Conservation (phyloP, 2,888 invertebrate species). For the Drosophila niveifrons region DNA sequence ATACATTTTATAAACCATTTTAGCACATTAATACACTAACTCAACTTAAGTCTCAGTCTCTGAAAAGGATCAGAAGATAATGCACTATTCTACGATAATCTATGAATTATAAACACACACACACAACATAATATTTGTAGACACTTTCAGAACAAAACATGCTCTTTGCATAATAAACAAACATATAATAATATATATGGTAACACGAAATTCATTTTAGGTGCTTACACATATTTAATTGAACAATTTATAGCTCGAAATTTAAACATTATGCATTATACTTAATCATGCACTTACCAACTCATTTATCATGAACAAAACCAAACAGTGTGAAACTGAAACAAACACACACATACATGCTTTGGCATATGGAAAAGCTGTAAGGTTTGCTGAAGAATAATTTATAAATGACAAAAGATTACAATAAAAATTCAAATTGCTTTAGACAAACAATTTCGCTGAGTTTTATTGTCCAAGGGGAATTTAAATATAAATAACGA, state of each 20-base stretch:
- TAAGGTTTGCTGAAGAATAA: slow-evolving; percentile 55
- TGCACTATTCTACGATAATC: slow-evolving; percentile 45
- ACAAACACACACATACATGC: slow-evolving; percentile 46
- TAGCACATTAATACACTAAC: slow-evolving; percentile 53
- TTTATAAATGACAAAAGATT: slow-evolving; percentile 68
- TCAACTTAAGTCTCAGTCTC: slow-evolving; percentile 27
- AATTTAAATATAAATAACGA: slow-evolving; percentile 15
- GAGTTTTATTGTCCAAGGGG: slow-evolving; percentile 8
- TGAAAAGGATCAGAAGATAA: slow-evolving; percentile 18
- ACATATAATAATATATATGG: slow-evolving; percentile 31
- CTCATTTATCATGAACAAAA: slow-evolving; percentile 58
- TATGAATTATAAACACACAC: slow-evolving; percentile 33
- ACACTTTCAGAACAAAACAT: slow-evolving; percentile 39
- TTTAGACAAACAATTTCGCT: slow-evolving; percentile 61
- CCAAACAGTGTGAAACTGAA: slow-evolving; percentile 18
- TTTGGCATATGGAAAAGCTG: slow-evolving; percentile 45
- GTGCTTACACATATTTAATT: slow-evolving; percentile 57
- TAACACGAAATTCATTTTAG: slow-evolving; percentile 53
- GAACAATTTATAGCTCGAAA: slow-evolving; percentile 57
- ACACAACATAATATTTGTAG: slow-evolving; percentile 46
- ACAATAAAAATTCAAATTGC: slow-evolving; percentile 72
- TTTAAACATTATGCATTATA: slow-evolving; percentile 60
- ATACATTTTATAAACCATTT: slow-evolving; percentile 37
- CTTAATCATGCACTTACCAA: slow-evolving; percentile 62
- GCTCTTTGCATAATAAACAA: slow-evolving; percentile 62